A percentile compares a stretch with the other conserved stretches of the same genome.
phyloP scores from a whole-genome alignment of 1,140 invertebrate genomes.

The Leguminivora glycinivorella region DNA sequence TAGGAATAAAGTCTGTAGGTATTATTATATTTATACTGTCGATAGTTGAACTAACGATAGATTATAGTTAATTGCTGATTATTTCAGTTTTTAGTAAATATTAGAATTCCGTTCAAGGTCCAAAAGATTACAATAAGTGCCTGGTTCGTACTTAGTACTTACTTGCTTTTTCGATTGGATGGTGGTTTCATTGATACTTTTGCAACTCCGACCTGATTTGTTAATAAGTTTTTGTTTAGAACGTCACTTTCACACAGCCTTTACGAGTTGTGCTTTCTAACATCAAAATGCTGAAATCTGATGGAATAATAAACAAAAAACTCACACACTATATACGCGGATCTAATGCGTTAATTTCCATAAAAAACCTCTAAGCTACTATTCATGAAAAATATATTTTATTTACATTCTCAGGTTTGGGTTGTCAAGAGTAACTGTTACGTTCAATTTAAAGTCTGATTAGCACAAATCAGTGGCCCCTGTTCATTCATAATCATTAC shows the following conservation, averaged over 20 bases:
- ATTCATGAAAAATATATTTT: background rate
- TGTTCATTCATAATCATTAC: constrained; percentile 5
- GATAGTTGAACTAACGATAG: constrained; percentile 54
- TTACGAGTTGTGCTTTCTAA: too few relatives aligned
- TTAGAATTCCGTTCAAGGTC: background rate
- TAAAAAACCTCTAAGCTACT: too few relatives aligned
- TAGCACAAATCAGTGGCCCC: constrained; percentile 15
- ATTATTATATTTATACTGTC: constrained; percentile 43
- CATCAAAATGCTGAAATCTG: too few relatives aligned
- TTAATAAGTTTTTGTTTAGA: background rate
- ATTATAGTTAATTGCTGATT: constrained; percentile 31
- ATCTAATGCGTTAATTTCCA: too few relatives aligned
- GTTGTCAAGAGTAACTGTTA: background rate
- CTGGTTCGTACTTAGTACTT: background rate
- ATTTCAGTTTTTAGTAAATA: constrained; percentile 24
- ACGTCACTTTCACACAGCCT: too few relatives aligned
- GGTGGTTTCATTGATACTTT: background rate
- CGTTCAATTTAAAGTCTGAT: constrained; percentile 14
- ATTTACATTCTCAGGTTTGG: background rate
- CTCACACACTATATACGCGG: too few relatives aligned
- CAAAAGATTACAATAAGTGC: background rate
- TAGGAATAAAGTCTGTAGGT: constrained; percentile 27
- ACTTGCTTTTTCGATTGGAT: background rate
- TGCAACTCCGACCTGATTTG: background rate
- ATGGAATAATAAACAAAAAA: too few relatives aligned